phyloP scores from a whole-genome alignment of 2,797 vertebrate genomes.

The Octomys mimax region DNA sequence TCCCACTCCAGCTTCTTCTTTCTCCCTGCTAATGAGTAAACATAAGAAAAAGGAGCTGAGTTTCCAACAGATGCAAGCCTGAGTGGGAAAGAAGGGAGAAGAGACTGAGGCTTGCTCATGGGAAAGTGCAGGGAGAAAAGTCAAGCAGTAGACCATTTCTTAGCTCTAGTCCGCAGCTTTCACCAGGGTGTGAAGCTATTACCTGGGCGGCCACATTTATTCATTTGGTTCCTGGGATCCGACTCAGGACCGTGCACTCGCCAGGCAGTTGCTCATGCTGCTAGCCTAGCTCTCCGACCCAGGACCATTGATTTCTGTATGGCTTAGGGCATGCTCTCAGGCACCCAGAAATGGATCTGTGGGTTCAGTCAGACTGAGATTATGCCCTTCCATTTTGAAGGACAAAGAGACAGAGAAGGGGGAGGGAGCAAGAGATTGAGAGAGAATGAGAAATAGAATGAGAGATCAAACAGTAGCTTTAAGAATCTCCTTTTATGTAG shows the following conservation, averaged over 20 bases:
- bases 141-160: background rate
- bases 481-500: background rate
- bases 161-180: background rate
- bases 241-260: too few species aligned
- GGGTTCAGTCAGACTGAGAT: background rate
- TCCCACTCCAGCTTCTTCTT: background rate
- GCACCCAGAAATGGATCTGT: background rate
- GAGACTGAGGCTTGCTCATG: background rate
- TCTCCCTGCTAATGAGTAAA: background rate
- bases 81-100: background rate
- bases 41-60: background rate
- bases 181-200: background rate
- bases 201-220: background rate
- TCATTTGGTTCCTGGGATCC: too few species aligned
- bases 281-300: too few species aligned
- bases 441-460: too few species aligned
- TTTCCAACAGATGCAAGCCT: background rate
- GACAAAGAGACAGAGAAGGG: background rate
- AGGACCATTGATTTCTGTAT: background rate
- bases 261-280: too few species aligned
- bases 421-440: too few species aligned
- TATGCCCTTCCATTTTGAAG: too few species aligned
- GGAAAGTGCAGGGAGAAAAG: background rate
- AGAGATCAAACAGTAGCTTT: background rate
- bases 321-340: background rate